phyloP scores from a whole-genome alignment of 2,888 invertebrate species.

The Ichneumoninae sp. region DNA sequence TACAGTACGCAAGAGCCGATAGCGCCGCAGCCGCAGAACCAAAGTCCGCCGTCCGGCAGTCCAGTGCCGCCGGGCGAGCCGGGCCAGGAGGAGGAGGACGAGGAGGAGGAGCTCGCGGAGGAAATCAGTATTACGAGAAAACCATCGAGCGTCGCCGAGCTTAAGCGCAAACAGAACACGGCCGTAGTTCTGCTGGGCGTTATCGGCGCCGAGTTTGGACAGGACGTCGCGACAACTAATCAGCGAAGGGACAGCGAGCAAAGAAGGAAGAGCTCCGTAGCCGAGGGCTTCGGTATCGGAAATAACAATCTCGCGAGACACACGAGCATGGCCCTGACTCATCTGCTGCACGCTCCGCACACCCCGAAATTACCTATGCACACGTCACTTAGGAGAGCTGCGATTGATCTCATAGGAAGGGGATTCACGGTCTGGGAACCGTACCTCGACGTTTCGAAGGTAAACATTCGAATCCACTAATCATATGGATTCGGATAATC shows the following conservation, averaged over 20 bases:
- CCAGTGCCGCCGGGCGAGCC: conserved; percentile 77
- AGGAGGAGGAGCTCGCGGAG: conserved; percentile 93
- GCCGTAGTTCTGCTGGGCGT: conserved; percentile 98
- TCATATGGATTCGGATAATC: background rate
- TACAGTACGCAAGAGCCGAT: conserved; percentile 93
- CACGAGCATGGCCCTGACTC: conserved; percentile 97
- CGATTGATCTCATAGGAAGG: conserved; percentile 98
- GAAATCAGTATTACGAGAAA: conserved; percentile 88
- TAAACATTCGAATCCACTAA: conserved; percentile 79
- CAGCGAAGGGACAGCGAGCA: conserved; percentile 87
- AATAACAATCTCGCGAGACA: conserved; percentile 96
- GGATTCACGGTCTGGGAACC: conserved; percentile 99
- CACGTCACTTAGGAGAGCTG: conserved; percentile 97
- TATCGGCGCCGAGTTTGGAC: conserved; percentile 99
- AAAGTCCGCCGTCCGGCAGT: conserved; percentile 83
- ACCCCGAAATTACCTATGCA: conserved; percentile 93
- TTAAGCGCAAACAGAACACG: conserved; percentile 97
- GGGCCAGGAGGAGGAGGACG: conserved; percentile 90
- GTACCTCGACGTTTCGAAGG: conserved; percentile 96
- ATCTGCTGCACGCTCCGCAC: conserved; percentile 95
- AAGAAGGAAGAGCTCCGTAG: conserved; percentile 92
- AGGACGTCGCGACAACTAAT: conserved; percentile 92
- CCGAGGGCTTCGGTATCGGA: conserved; percentile 94
- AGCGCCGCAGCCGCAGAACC: conserved; percentile 87
- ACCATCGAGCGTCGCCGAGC: conserved; percentile 93